phyloP scores from a whole-genome alignment of 2,888 invertebrate species.

The Ornithoptera alexandrae region DNA sequence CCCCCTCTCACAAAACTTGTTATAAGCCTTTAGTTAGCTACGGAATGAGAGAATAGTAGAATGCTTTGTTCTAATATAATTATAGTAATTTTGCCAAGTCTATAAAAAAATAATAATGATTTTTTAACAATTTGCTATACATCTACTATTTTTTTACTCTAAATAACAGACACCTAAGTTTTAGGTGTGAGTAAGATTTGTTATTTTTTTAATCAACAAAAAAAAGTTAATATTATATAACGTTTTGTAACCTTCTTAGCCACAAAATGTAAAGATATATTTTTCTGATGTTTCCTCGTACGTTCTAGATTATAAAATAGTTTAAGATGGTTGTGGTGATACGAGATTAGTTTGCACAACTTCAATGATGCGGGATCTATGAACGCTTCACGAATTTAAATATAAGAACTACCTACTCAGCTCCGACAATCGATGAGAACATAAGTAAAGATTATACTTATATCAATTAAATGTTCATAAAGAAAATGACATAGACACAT shows the following conservation, averaged over 20 bases:
- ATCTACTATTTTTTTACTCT: not conserved
- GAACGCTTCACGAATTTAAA: constrained; percentile 7
- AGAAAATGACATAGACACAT: not conserved
- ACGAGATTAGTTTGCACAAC: constrained; percentile 1
- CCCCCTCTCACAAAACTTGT: not conserved
- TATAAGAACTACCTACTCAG: constrained; percentile 1
- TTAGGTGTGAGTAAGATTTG: not conserved
- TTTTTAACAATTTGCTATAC: not conserved
- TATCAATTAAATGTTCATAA: not conserved
- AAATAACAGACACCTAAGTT: not conserved
- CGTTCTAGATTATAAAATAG: not conserved
- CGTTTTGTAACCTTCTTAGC: too few relatives aligned
- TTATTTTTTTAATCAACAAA: too few relatives aligned
- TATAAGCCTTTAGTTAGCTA: not conserved
- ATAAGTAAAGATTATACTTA: not conserved
- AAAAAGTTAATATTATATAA: too few relatives aligned
- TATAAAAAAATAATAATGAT: not conserved
- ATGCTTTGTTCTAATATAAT: not conserved
- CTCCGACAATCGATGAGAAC: not conserved
- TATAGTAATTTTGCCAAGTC: not conserved
- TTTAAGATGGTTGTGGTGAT: not conserved
- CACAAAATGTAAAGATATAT: not conserved
- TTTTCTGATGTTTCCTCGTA: not conserved
- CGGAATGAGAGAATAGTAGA: not conserved
- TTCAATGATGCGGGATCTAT: not conserved